Conservation (phyloP, 2,113 vertebrate species). For the Plecturocebus donacophilus region DNA sequence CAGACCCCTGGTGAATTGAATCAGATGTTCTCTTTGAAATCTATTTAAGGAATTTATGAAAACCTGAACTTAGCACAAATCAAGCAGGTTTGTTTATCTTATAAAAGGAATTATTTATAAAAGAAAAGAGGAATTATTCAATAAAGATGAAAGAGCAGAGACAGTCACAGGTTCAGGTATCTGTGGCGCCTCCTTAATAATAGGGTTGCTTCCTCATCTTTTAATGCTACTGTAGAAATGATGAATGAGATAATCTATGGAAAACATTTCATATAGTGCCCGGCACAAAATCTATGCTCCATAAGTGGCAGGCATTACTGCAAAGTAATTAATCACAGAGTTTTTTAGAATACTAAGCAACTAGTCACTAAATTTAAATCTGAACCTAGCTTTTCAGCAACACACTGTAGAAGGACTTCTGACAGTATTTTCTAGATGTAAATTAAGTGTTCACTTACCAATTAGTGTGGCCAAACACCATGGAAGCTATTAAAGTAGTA, state of each 20-base stretch:
- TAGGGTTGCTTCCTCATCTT: neutral
- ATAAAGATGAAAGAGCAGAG: neutral
- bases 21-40: slow-evolving; percentile 26
- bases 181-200: neutral
- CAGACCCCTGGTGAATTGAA: neutral
- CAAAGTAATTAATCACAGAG: neutral
- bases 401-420: neutral
- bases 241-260: neutral
- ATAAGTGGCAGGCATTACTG: neutral
- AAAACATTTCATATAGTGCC: neutral
- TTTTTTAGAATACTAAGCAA: neutral
- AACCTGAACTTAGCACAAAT: slow-evolving; percentile 32
- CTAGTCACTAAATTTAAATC: neutral
- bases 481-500: neutral
- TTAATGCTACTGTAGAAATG: neutral
- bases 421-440: neutral
- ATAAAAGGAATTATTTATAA: neutral
- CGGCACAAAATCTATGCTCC: neutral
- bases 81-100: neutral
- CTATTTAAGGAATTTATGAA: slow-evolving; percentile 25
- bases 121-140: neutral
- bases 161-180: neutral
- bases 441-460: neutral
- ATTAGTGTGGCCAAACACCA: neutral
- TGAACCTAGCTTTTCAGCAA: neutral